Percentiles rank a stretch among this genome's conserved stretches.
Evolutionary conservation across 2,888 invertebrate species (phyloP).

Genomic region (Dynastes hyllus): DNA sequence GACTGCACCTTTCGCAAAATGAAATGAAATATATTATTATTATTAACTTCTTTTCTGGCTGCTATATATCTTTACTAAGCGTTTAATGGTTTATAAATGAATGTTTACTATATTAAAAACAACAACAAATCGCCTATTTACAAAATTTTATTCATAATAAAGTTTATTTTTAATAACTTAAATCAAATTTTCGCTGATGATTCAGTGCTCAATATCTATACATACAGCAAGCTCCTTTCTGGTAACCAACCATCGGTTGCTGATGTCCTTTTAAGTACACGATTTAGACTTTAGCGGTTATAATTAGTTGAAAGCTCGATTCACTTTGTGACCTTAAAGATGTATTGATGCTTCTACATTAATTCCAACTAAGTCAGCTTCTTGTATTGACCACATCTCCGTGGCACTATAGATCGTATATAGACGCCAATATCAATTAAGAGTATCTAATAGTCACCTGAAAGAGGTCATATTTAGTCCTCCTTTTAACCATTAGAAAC

Average conservation of each 20-base stretch:
- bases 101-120: too few species aligned
- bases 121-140: too few species aligned
- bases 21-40: too few species aligned
- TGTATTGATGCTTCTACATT: conserved; percentile 67
- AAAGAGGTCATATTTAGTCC: conserved; percentile 60
- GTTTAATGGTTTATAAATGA: too few species aligned
- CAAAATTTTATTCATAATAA: too few species aligned
- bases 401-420: conserved; percentile 48
- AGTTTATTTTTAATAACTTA: too few species aligned
- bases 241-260: conserved; percentile 58
- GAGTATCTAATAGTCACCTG: conserved; percentile 56
- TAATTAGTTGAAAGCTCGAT: conserved; percentile 69
- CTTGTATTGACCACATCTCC: conserved; percentile 66
- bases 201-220: not conserved
- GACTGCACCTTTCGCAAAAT: too few species aligned
- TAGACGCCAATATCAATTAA: conserved; percentile 62
- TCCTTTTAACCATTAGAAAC: conserved; percentile 60
- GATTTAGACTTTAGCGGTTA: conserved; percentile 67
- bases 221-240: too few species aligned
- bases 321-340: conserved; percentile 67
- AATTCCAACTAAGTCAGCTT: conserved; percentile 67
- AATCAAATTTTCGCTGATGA: too few species aligned
- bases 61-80: too few species aligned
- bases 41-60: too few species aligned
- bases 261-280: conserved; percentile 34